Conservation (phyloP, 2,113 vertebrate genomes). For the Sylvilagus bachmani region DNA sequence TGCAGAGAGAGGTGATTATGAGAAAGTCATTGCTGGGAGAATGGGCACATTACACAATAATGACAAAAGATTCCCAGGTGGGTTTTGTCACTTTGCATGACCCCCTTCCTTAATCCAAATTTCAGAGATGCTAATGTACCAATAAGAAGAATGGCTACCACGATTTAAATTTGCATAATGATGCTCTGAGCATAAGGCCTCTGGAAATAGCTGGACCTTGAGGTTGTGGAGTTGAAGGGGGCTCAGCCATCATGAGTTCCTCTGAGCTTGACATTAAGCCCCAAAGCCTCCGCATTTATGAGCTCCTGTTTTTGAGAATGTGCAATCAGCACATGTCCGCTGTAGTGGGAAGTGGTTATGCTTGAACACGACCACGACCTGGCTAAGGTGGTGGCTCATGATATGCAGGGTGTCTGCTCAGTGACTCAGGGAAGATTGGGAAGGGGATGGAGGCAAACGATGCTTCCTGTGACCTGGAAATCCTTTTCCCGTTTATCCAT, state of each 20-base stretch:
- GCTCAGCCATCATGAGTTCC: background rate
- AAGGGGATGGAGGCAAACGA: rapidly evolving
- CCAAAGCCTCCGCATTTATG: background rate
- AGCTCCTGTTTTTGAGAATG: background rate
- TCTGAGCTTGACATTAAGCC: background rate
- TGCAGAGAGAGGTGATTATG: background rate
- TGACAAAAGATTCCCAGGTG: background rate
- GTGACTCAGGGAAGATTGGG: background rate
- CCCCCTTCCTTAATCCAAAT: conserved; percentile 25
- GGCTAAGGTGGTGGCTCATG: background rate
- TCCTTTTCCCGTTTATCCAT: background rate
- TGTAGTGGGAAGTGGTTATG: background rate
- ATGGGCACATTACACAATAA: conserved; percentile 33
- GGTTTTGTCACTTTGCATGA: conserved; percentile 7
- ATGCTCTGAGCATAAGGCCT: background rate
- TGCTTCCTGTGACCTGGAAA: background rate
- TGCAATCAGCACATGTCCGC: background rate
- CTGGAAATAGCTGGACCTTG: background rate
- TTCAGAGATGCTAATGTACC: conserved; percentile 31
- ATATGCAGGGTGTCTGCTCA: background rate
- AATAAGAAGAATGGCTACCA: background rate
- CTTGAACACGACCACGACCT: background rate
- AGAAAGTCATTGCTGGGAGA: conserved; percentile 36
- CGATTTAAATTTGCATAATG: background rate
- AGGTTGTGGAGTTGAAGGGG: background rate